Percentiles rank a stretch among this genome's conserved stretches.
Evolutionary conservation across 2,797 vertebrate genomes (phyloP).

Genomic region (Falco rusticolus): DNA sequence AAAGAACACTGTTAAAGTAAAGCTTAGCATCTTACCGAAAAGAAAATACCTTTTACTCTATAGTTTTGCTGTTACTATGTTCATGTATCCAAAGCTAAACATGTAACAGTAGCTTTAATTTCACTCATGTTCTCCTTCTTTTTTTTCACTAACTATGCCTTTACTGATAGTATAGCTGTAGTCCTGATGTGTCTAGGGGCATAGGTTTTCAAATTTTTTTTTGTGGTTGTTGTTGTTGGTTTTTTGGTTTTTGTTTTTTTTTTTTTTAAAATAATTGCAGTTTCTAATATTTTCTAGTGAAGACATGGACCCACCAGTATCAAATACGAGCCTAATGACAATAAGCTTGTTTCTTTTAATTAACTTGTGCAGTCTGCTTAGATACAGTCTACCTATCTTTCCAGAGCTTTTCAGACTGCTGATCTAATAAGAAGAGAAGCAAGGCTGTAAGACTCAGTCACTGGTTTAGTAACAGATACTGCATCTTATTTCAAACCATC

Average conservation of each 20-base stretch:
- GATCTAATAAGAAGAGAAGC: constrained; percentile 1
- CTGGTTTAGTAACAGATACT: not conserved
- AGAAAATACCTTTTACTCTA: not conserved
- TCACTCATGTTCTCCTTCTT: not conserved
- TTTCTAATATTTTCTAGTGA: constrained; percentile 41
- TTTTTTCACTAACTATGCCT: not conserved
- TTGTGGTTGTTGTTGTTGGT: too few species aligned
- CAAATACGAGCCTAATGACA: constrained; percentile 3
- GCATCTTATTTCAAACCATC: not conserved
- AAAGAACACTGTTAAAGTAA: not conserved
- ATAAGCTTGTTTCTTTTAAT: constrained; percentile 38
- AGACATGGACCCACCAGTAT: not conserved
- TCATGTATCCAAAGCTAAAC: not conserved
- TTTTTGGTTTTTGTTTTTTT: not conserved
- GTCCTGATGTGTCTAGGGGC: not conserved
- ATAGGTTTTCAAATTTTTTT: not conserved
- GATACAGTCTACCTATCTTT: constrained; percentile 2
- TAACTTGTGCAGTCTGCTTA: not conserved
- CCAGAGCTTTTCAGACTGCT: constrained; percentile 20
- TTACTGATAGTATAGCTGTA: not conserved
- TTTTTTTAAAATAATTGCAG: not conserved
- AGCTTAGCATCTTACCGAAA: not conserved
- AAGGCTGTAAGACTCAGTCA: constrained; percentile 23
- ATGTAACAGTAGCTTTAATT: not conserved
- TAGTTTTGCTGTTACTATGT: not conserved